Evolutionary conservation across 2,113 vertebrate species (phyloP).

Genomic region (human): DNA sequence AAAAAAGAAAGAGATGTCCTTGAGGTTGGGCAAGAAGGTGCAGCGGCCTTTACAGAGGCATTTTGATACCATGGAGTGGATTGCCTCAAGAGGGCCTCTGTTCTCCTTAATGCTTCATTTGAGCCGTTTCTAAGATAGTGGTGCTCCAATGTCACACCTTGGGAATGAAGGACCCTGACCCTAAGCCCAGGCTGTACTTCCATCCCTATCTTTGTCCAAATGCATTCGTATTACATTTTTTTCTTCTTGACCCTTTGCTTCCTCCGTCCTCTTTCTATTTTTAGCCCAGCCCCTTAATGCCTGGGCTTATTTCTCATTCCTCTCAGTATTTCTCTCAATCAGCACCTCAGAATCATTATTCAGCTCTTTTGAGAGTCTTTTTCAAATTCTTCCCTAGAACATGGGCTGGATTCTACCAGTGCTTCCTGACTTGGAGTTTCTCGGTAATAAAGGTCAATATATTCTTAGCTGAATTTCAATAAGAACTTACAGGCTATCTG

Average conservation of each 20-base stretch:
- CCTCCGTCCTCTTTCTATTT: background rate
- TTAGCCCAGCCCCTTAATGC: background rate
- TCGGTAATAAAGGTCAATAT: background rate
- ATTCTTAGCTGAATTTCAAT: background rate
- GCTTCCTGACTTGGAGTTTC: background rate
- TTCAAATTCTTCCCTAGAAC: background rate
- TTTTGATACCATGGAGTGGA: background rate
- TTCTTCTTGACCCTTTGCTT: fast-evolving
- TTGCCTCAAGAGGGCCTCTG: background rate
- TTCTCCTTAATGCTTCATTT: background rate
- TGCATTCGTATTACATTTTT: background rate
- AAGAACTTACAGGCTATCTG: background rate
- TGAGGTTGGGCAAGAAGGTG: background rate
- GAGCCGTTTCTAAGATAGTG: background rate
- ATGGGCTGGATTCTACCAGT: background rate
- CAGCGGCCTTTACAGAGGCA: background rate
- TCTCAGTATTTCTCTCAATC: background rate
- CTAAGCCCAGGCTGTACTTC: background rate
- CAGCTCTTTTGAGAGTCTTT: background rate
- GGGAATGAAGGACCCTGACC: background rate
- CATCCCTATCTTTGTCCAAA: background rate
- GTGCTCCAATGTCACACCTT: background rate
- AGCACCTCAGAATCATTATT: background rate
- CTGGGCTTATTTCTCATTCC: background rate
- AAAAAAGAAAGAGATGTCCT: background rate